Percentiles rank a stretch among this genome's conserved stretches.
Conservation (phyloP, 2,113 vertebrate genomes). For the Sander vitreus region DNA sequence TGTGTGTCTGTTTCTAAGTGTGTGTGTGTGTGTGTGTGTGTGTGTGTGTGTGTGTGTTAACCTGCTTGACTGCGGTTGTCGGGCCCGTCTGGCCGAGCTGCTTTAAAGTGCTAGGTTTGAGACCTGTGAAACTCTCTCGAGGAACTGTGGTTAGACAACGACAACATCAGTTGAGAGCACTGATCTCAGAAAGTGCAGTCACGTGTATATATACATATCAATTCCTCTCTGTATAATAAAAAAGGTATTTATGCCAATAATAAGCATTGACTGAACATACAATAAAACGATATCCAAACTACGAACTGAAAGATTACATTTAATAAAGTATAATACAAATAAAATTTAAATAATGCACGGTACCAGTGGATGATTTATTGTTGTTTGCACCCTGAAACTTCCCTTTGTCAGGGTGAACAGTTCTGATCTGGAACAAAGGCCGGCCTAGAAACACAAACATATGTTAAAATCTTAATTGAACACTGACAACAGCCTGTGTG, state of each 20-base stretch:
- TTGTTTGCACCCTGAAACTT: constrained; percentile 56
- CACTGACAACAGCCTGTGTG: neutral
- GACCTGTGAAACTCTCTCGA: constrained; percentile 85
- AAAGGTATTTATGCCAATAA: neutral
- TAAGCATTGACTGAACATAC: neutral
- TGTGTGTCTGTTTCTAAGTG: neutral
- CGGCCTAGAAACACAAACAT: constrained; percentile 57
- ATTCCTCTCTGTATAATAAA: neutral
- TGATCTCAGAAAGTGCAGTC: constrained; percentile 34
- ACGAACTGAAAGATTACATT: neutral
- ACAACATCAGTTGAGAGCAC: constrained; percentile 27
- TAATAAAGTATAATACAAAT: neutral
- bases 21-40: neutral
- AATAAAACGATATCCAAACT: neutral
- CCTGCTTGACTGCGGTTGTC: constrained; percentile 64
- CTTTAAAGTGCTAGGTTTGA: constrained; percentile 91
- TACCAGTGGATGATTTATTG: constrained; percentile 66
- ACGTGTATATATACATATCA: neutral
- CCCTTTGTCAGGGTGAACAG: constrained; percentile 74
- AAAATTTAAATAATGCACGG: neutral
- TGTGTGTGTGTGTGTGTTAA: constrained; percentile 17
- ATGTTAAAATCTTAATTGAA: neutral
- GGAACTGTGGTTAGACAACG: constrained; percentile 77
- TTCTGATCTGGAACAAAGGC: constrained; percentile 78
- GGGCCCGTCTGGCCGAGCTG: constrained; percentile 76